Base-by-base conservation (phyloP, 37 sponge, comb jelly and placozoan species). In the Spongia lamella region DNA sequence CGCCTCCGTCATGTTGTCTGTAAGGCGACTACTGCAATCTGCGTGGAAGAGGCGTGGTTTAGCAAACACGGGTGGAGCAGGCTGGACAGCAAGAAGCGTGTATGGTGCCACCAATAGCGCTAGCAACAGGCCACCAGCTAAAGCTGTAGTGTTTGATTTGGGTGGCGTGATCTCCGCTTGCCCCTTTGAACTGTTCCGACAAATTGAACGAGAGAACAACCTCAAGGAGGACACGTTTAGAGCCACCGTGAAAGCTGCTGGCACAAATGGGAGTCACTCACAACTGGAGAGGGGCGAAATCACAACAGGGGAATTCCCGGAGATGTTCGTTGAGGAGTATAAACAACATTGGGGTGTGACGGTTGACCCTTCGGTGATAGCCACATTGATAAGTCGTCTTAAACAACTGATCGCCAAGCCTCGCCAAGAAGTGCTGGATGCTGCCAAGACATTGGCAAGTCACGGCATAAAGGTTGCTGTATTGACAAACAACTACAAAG, bases 81-180 rank as follows among this genome's bases (percentile, higher is more conserved):
- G 47, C 9, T 43, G 47, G 47, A 5, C 9, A 43, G 47, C 5
- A 9, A 5, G 47, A 9, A 43, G 47, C 9, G 9, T 5, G 9
- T 5, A 9, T 43, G 47, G 5, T 13, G 47, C 47, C 5, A 43
- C 47, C 47, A 43, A 5, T 13, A 43, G 7, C 47, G 9, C 5
- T 9, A 5, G 5, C 47, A 5, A 43, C 47, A 43, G 47, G 9
- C 47, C 7, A 9, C 9, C 47, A 5, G 79, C 86, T 27, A 88
- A 83, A 39, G 89, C 89, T 13, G 89, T 89, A 52, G 70, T 89
- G 30, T 89, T 89, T 52, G 89, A 89, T 52, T 32, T 81, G n/a
- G 89, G 89, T 22, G 89, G 89, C 2, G 89, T 89, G 0, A 74
- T 83, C 0, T 66, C 79, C 1, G 80, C 80, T 2, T 79, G 84